Conservation (phyloP, 1,140 invertebrate genomes). For the Cryptotermes secundus region DNA sequence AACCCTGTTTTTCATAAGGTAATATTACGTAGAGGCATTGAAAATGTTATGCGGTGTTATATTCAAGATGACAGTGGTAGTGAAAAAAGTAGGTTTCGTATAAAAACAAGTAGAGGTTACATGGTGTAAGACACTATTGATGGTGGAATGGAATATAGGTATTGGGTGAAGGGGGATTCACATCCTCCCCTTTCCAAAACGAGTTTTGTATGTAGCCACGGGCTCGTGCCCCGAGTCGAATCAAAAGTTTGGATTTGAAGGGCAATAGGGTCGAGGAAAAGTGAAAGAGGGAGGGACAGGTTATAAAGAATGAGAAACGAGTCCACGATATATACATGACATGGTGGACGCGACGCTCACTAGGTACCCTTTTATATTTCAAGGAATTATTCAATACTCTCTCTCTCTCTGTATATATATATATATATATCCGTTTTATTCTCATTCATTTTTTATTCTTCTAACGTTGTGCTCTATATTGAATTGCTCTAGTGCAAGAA, state of each 20-base stretch:
- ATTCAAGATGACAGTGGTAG: neutral
- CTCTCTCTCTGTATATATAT: no score
- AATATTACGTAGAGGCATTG: neutral
- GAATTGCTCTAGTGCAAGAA: neutral
- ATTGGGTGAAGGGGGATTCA: neutral
- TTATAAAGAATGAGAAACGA: neutral
- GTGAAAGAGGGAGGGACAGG: neutral
- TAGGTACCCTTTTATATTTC: neutral
- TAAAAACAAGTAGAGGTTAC: slow-evolving; percentile 11
- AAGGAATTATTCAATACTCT: neutral
- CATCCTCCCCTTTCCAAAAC: neutral
- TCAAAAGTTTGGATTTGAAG: neutral
- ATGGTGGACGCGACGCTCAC: neutral
- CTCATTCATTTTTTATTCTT: neutral
- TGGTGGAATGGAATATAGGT: neutral
- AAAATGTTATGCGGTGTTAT: slow-evolving; percentile 6
- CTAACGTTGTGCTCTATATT: neutral
- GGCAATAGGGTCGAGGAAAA: neutral
- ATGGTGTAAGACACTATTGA: neutral
- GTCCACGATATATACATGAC: slow-evolving; percentile 1
- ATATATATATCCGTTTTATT: neutral
- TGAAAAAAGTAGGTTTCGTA: neutral
- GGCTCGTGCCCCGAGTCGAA: neutral
- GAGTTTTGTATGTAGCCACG: slow-evolving; percentile 16
- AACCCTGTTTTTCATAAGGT: neutral